A percentile compares a stretch with the other conserved stretches of the same genome.
Conservation (phyloP, 2,113 vertebrate species). For the Patagioenas fasciata region DNA sequence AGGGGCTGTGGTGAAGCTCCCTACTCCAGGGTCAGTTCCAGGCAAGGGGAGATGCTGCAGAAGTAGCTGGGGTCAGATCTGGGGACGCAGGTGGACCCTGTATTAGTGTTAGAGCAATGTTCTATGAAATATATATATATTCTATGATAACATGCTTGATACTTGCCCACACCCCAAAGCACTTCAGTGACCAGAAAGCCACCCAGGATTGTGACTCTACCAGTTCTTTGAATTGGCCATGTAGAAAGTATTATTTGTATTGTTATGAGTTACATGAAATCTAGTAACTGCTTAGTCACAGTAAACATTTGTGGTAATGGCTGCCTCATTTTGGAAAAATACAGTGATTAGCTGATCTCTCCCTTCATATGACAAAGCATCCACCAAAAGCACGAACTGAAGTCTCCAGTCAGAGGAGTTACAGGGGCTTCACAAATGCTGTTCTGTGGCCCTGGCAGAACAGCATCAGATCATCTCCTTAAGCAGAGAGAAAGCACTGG, state of each 20-base stretch:
- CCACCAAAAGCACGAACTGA: neutral
- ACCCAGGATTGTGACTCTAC: neutral
- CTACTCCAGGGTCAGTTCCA: neutral
- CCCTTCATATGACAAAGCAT: neutral
- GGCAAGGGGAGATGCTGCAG: neutral
- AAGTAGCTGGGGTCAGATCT: neutral
- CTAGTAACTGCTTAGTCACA: neutral
- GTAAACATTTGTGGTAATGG: neutral
- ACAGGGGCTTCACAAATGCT: neutral
- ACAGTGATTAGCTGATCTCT: neutral
- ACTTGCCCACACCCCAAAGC: neutral
- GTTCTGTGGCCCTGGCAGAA: neutral
- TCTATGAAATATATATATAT: no score
- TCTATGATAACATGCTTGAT: no score
- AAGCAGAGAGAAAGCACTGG: neutral
- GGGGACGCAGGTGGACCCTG: neutral
- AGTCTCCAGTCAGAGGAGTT: neutral
- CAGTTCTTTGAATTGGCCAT: neutral
- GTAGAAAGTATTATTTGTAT: neutral
- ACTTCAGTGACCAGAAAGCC: neutral
- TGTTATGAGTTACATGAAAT: neutral
- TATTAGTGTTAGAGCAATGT: neutral
- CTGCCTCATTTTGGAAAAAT: neutral
- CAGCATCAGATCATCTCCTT: neutral
- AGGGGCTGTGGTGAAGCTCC: neutral